Base-by-base conservation (phyloP, 2,888 invertebrate species). In the Pogonocherus hispidulus region DNA sequence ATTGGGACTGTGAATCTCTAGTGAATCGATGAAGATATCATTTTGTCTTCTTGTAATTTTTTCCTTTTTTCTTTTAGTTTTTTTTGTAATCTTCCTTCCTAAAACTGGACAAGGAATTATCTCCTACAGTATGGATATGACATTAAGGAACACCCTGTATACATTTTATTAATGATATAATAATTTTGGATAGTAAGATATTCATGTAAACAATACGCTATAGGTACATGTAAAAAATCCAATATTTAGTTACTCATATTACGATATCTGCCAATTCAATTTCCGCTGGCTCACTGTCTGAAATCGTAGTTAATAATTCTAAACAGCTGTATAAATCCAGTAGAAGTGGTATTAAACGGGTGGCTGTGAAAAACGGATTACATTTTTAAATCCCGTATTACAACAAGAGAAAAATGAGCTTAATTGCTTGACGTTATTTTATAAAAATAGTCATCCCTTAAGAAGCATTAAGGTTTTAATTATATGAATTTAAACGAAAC, bases 311-410 rank as follows among this genome's bases (percentile, higher is more conserved):
- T 32, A 19, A 52, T 52, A 19, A 9, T 52, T 16, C 27, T 8
- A 20, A 56, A 56, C 19, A 56, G 41, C 37, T 47, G 47, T 5
- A 49, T 18, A 49, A 59, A 59, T 46, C 59, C 47, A n/a, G 9
- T 16, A 46, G 19, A 59, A 59, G 59, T 47, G 59, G 47, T 19
- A 46, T 27, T 46, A 47, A 68, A 55, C 47, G 63, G 54, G 67
- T 64, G 64, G 63, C 63, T 55, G 62, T 59, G 63, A 46, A 57
- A 54, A 69, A 68, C 47, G 69, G 69, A 71, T 71, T 71, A 71
- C 54, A 69, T 62, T 69, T 71, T 71, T 64, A 68, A 71, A 68
- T 69, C 71, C 69, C 52, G 66, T 63, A 67, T 67, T 71, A 71
- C 55, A 68, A 14, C 52, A 47, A 63, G 51, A 71, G 71, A 71